Evolutionary conservation across 2,888 invertebrate species (phyloP), one percentile per base, ranked within the genome.

Genomic region (Aplocera efformata): DNA sequence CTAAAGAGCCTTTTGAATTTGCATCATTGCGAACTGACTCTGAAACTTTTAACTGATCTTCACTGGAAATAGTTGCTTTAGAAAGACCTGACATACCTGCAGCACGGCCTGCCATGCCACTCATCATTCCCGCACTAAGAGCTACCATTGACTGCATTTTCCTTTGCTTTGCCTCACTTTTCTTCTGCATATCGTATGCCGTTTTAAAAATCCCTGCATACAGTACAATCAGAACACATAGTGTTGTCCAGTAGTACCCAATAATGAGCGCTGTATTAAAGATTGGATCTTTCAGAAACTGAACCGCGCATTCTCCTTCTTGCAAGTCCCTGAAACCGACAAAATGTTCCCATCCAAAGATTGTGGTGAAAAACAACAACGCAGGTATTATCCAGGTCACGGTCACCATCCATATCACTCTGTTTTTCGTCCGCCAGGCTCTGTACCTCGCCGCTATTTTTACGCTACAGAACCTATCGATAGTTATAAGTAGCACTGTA

Each of bases 331-430:
- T 90, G 67, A 94, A 95, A 10, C 98, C 98, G 29, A 97, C 95
- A 69, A 99, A 99, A 76, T 98, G 97, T 72, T 98, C 98, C 98
- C 99, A 99, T 27, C 99, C 99, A 70, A 99, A 98, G 57, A 99
- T 99, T 50, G 98, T 97, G 54, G 97, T 97, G 81, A 99, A 99
- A 83, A 99, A 99, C 6, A 99, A 89, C 42, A 98, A 85, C 1
- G 97, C 96, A 30, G 99, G 99, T 58, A 99, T 94, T 37, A 98
- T 95, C 98, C 98, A 99, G 0, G 98, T 98, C 28, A 97, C 94
- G 3, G 96, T 94, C 1, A 98, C 96, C 96, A 98, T 98, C 91
- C 95, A 95, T 47, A 98, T 93, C 7, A 98, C 98, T 59, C 96
- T 92, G 50, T 93, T 93, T 68, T 98, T 96, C 3, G 98, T 98